phyloP scores from a whole-genome alignment of 2,888 invertebrate species.

The Agonum fuliginosum region DNA sequence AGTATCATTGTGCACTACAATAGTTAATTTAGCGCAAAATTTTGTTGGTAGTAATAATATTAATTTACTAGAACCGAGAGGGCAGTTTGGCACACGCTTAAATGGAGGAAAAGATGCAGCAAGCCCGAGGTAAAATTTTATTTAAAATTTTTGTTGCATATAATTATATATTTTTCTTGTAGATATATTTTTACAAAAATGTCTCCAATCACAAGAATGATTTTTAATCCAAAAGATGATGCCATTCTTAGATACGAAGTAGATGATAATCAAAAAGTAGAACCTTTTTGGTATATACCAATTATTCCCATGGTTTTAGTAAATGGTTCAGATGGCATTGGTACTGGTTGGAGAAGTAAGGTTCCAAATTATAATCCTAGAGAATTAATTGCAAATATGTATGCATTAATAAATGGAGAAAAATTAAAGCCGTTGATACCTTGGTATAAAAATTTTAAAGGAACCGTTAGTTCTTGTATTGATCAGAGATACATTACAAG shows the following conservation, averaged over 20 bases:
- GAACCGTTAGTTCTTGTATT: constrained; percentile 84
- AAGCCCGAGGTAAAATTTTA: constrained; percentile 88
- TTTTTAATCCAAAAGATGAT: constrained; percentile 94
- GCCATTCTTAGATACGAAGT: constrained; percentile 89
- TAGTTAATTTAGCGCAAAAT: constrained; percentile 97
- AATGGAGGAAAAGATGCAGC: constrained; percentile 98
- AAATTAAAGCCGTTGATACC: constrained; percentile 88
- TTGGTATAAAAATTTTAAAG: constrained; percentile 94
- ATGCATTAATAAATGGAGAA: constrained; percentile 87
- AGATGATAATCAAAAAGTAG: constrained; percentile 96
- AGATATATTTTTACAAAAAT: constrained; percentile 95
- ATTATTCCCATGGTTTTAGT: constrained; percentile 97
- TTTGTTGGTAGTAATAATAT: constrained; percentile 99
- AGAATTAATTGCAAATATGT: constrained; percentile 89
- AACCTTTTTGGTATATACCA: constrained; percentile 95
- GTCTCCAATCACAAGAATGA: constrained; percentile 87
- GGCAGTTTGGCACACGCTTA: constrained; percentile 96
- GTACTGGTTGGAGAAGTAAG: constrained; percentile 99
- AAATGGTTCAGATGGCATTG: constrained; percentile 98
- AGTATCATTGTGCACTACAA: constrained; percentile 93
- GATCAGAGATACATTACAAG: constrained; percentile 79
- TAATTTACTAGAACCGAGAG: constrained; percentile 94
- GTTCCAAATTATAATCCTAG: constrained; percentile 97
- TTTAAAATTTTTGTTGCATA: not conserved
- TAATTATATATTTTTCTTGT: constrained; percentile 21